Evolutionary conservation across 2,113 vertebrate genomes (phyloP), one percentile per base, ranked within the genome.

Genomic region (Pleuronectes platessa): DNA sequence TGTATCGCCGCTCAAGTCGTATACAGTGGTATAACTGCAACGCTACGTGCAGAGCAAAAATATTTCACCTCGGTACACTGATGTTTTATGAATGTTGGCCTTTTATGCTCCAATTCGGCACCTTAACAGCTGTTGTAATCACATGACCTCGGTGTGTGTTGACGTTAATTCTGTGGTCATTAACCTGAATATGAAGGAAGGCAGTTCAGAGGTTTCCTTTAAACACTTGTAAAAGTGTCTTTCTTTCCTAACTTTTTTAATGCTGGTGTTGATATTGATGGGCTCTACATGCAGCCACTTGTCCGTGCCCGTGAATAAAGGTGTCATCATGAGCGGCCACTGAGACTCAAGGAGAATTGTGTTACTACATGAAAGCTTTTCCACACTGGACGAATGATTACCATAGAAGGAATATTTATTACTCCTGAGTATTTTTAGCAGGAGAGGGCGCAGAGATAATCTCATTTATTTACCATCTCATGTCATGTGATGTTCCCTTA

Each of bases 361-460:
- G 9, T 60, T 68, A 61, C 61, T 71, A 71, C 53, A 61, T 70
- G 67, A 83, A 83, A 81, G 63, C 55, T 76, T 78, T 70, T 76
- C 69, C 74, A 62, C 64, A 71, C 77, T 42, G 68, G 61, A 73
- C 15, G 4, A 51, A 58, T 18, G 42, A 42, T 68, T 71, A 74
- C 53, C 61, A 31, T 58, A 66, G 71, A 84, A 71, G 64, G 77
- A 84, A 86, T 88, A 81, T 90, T 82, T 86, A 85, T 85, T 80
- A 42, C 64, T 69, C 49, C 5, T 1, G 12, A 65, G 18, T 80
- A 62, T 75, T 81, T 86, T 78, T 84, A 79, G 78, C 64, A 42
- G 74, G 74, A 77, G 60, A 14, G 14, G 56, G 63, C 10, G 37
- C 17, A 79, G 31, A 71, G 61, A 55, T 26, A 2, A 27, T 79